These are phyloP conservation scores for Cebuella pygmaea DNA, from an alignment of 2,797 vertebrate species.

Conservation along the genomic window DNA sequence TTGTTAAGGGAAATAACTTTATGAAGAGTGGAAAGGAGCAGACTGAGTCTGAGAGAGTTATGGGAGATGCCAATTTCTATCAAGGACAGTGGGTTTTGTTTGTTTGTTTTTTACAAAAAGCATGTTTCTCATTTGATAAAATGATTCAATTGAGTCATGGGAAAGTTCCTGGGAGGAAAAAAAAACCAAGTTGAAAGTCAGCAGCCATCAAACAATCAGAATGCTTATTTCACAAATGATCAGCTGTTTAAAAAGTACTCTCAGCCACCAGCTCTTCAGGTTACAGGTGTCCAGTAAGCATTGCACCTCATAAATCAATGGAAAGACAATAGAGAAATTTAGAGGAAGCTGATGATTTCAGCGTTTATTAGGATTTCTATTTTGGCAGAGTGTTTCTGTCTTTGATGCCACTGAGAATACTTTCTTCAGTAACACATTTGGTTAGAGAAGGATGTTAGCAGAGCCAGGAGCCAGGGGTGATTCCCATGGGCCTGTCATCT, in stretches of 20 bases:
- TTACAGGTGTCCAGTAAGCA: background rate
- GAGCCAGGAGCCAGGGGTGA: background rate
- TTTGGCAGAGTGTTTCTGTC: background rate
- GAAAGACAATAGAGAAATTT: background rate
- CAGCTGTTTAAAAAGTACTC: background rate
- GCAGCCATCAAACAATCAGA: background rate
- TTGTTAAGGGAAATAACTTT: background rate
- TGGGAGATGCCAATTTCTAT: background rate
- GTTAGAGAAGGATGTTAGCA: background rate
- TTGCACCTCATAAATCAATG: background rate
- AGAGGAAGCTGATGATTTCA: background rate
- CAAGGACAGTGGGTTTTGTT: background rate
- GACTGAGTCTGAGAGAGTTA: background rate
- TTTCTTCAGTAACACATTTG: background rate
- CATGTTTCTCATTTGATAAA: constrained; percentile 2
- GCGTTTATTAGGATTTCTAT: background rate
- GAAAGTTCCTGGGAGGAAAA: background rate
- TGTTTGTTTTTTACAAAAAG: background rate
- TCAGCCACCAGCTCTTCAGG: background rate
- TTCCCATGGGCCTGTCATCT: background rate
- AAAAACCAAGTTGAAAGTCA: constrained; percentile 43
- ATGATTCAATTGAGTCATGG: background rate
- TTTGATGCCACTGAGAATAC: background rate
- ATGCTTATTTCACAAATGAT: background rate
- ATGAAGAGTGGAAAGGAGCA: background rate